Evolutionary conservation across 53 echinoderm and acorn worm species (phyloP).

Genomic region (Paracentrotus lividus): DNA sequence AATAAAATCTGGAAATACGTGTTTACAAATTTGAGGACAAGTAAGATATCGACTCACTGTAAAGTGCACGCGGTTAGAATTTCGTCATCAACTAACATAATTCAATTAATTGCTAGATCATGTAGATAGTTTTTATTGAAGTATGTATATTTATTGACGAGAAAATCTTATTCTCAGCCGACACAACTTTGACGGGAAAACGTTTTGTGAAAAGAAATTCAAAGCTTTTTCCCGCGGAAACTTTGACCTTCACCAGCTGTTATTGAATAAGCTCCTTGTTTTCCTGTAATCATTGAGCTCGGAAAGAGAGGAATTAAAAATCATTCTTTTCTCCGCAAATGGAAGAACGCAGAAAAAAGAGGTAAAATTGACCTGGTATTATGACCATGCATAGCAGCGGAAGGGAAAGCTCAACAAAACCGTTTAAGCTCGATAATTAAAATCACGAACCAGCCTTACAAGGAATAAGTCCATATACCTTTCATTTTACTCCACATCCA

Average conservation of each 20-base stretch:
- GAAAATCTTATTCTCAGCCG: not conserved
- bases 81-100: conserved; percentile 37
- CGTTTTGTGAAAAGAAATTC: conserved; percentile 15
- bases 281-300: conserved; percentile 18
- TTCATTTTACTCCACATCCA: conserved; percentile 41
- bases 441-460: conserved; percentile 65
- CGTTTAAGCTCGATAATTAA: conserved; percentile 69
- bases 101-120: conserved; percentile 28
- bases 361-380: conserved; percentile 50
- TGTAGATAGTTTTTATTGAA: conserved; percentile 4
- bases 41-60: not conserved
- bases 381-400: conserved; percentile 21
- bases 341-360: conserved; percentile 18
- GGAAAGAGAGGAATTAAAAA: conserved; percentile 7
- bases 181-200: not conserved
- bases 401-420: conserved; percentile 47
- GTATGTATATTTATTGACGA: not conserved
- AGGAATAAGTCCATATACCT: not conserved
- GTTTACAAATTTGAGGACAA: not conserved
- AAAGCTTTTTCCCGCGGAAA: not conserved
- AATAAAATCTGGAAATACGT: not conserved
- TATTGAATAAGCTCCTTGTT: conserved; percentile 52
- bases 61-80: not conserved
- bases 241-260: conserved; percentile 43
- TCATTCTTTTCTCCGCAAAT: not conserved